Evolutionary conservation across 2,797 vertebrate genomes (phyloP).

Genomic region (Cynopterus sphinx): DNA sequence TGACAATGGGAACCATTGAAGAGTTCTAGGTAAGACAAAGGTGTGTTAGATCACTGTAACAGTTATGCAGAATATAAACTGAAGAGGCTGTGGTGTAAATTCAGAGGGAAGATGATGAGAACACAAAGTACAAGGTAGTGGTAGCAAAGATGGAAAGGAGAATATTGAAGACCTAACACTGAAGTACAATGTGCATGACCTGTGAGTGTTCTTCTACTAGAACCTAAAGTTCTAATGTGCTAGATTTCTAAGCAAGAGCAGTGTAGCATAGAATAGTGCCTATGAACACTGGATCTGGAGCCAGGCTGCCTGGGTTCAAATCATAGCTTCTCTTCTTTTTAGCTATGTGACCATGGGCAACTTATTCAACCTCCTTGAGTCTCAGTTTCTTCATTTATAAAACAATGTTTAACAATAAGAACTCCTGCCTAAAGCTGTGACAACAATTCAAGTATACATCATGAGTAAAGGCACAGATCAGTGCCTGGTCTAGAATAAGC

Average conservation of each 20-base stretch:
- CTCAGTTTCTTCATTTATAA: conserved; percentile 45
- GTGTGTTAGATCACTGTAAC: neutral
- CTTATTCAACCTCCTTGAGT: conserved; percentile 28
- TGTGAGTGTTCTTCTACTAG: conserved; percentile 16
- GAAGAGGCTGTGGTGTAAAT: conserved; percentile 23
- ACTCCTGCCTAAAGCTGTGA: neutral
- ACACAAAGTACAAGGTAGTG: neutral
- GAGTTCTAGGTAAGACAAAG: conserved; percentile 10
- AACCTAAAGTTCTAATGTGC: conserved; percentile 12
- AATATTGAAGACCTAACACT: neutral
- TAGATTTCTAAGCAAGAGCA: conserved; percentile 44
- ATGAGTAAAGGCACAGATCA: neutral
- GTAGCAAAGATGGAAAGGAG: neutral
- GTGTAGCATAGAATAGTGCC: neutral
- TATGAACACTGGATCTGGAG: neutral
- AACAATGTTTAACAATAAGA: conserved; percentile 24
- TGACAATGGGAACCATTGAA: neutral
- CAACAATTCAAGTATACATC: conserved; percentile 2
- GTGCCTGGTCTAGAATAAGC: conserved; percentile 31
- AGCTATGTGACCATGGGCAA: neutral
- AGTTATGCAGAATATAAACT: neutral
- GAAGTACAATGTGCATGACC: conserved; percentile 14
- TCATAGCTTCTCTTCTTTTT: neutral
- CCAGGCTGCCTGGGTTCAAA: neutral
- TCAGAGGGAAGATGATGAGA: neutral